Evolutionary conservation across 2,797 vertebrate genomes (phyloP).

Genomic region (Gambusia yucatana): DNA sequence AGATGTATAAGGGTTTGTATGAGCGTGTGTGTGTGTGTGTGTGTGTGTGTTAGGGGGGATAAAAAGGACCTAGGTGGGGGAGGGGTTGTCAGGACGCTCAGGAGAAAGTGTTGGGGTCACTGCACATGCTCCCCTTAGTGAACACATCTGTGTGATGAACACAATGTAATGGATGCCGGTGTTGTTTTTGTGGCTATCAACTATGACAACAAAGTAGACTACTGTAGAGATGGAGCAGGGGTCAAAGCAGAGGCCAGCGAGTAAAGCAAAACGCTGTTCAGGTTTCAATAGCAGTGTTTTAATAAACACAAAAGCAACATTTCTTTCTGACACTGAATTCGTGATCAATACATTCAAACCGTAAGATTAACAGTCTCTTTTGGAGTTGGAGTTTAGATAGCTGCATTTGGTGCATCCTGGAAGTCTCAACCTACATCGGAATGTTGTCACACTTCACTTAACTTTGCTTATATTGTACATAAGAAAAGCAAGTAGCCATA

Average conservation of each 20-base stretch:
- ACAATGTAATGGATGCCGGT: conserved; percentile 1
- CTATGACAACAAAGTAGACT: conserved; percentile 18
- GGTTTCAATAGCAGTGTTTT: not conserved
- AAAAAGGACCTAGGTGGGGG: conserved; percentile 43
- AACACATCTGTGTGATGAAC: conserved; percentile 37
- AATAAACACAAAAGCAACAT: not conserved
- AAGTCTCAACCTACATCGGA: not conserved
- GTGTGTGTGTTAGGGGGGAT: not conserved
- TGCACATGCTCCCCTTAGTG: conserved; percentile 58
- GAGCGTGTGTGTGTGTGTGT: not conserved
- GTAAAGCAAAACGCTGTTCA: not conserved
- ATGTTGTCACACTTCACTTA: not conserved
- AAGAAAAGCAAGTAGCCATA: not conserved
- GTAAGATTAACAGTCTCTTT: not conserved
- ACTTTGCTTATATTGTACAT: not conserved
- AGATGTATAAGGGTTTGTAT: conserved; percentile 25
- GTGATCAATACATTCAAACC: not conserved
- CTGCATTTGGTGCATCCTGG: not conserved
- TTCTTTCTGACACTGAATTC: not conserved
- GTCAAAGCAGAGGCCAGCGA: not conserved
- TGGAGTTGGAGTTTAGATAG: not conserved
- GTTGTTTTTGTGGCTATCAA: conserved; percentile 35
- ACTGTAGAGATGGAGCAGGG: conserved; percentile 1
- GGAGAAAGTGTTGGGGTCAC: conserved; percentile 62
- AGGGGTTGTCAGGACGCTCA: conserved; percentile 33